phyloP scores from a whole-genome alignment of 2,113 vertebrate species.

The Piprites chloris region DNA sequence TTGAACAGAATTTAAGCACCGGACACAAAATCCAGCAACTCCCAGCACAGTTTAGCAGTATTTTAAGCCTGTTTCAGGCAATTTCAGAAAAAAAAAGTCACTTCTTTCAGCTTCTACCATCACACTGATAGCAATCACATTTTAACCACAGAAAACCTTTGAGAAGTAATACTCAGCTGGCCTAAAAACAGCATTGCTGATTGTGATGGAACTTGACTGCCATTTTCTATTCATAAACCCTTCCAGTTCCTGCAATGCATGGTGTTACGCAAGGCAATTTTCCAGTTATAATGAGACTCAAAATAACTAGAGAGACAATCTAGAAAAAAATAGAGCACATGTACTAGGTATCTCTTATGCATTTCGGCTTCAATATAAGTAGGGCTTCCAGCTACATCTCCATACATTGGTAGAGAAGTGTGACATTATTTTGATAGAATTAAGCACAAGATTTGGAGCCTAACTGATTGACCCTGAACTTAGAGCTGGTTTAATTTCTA shows the following conservation, averaged over 20 bases:
- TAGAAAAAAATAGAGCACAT: neutral
- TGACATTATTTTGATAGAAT: neutral
- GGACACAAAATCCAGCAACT: neutral
- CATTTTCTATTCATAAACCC: slow-evolving; percentile 28
- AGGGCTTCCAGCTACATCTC: neutral
- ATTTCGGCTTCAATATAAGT: neutral
- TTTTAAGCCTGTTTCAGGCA: neutral
- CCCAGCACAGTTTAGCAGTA: neutral
- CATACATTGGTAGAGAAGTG: neutral
- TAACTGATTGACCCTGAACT: neutral
- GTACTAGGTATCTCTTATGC: neutral
- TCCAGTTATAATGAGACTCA: slow-evolving; percentile 26
- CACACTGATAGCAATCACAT: slow-evolving; percentile 9
- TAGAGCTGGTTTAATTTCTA: neutral
- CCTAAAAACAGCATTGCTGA: slow-evolving; percentile 40
- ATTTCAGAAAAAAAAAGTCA: neutral
- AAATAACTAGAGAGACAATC: slow-evolving; percentile 25
- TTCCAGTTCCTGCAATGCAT: neutral
- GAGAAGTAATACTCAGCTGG: neutral
- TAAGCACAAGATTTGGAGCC: neutral
- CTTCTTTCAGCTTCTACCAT: neutral
- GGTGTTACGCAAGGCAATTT: slow-evolving; percentile 41
- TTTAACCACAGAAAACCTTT: neutral
- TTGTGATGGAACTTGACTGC: neutral
- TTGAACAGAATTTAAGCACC: neutral